Evolutionary conservation across 2,888 invertebrate species (phyloP).

Genomic region (Leptothorax acervorum): DNA sequence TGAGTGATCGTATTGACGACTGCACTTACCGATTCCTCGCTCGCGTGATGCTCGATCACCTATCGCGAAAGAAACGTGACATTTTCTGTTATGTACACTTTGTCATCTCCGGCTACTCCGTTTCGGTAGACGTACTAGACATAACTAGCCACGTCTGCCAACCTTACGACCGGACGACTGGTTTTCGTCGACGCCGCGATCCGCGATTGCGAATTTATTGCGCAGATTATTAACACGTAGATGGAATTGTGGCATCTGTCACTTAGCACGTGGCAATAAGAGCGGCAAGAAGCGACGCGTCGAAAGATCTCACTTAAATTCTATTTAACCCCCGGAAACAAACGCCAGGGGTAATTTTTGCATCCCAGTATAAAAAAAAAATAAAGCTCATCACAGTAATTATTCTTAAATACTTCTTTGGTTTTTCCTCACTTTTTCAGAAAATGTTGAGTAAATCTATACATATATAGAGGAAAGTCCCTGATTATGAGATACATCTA

Average conservation of each 20-base stretch:
- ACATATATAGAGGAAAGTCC: too few relatives aligned
- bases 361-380: too few relatives aligned
- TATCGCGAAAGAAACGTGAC: slow-evolving; percentile 77
- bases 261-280: not conserved
- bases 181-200: not conserved
- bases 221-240: not conserved
- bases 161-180: not conserved
- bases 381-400: too few relatives aligned
- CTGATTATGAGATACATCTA: too few relatives aligned
- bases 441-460: too few relatives aligned
- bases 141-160: slow-evolving; percentile 57
- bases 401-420: too few relatives aligned
- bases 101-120: not conserved
- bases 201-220: not conserved
- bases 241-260: not conserved
- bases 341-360: too few relatives aligned
- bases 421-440: too few relatives aligned
- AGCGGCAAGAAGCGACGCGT: not conserved
- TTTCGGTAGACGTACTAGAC: not conserved
- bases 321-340: too few relatives aligned
- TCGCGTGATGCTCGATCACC: slow-evolving; percentile 76
- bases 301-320: not conserved
- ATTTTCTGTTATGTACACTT: slow-evolving; percentile 71
- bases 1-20: slow-evolving; percentile 64
- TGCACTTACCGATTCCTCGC: slow-evolving; percentile 28